Evolutionary conservation across 2,888 invertebrate species (phyloP).

Genomic region (Tenthredo scrophulariae): DNA sequence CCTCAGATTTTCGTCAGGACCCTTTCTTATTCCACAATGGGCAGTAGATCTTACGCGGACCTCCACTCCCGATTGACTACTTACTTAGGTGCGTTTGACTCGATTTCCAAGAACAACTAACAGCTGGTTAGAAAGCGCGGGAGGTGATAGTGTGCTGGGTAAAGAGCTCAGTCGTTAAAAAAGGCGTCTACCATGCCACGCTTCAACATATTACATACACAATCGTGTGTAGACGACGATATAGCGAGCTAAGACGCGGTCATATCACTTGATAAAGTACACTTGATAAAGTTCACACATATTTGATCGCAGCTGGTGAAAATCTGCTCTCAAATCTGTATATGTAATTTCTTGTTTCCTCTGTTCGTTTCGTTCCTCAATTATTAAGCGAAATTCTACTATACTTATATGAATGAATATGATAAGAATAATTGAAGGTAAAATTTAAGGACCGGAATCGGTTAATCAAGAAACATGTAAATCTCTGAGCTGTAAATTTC

Average conservation of each 20-base stretch:
- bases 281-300: not conserved
- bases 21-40: not conserved
- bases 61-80: not conserved
- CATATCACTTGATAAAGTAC: not conserved
- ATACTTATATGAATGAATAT: not conserved
- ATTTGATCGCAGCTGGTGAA: not conserved
- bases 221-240: not conserved
- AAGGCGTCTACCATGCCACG: conserved; percentile 3
- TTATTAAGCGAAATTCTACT: not conserved
- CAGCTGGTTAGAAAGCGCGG: conserved; percentile 34
- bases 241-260: not conserved
- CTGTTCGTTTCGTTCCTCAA: not conserved
- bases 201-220: not conserved
- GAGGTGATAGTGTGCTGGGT: conserved; percentile 10
- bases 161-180: conserved; percentile 2
- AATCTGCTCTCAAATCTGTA: not conserved
- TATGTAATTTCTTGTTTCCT: too few species aligned
- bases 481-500: not conserved
- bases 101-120: conserved; percentile 29
- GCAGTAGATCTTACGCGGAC: not conserved
- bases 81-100: not conserved
- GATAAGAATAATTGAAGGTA: not conserved
- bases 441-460: not conserved
- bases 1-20: not conserved
- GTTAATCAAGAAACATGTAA: not conserved